phyloP scores from a whole-genome alignment of 2,797 vertebrate genomes.

The Xenopus petersii region DNA sequence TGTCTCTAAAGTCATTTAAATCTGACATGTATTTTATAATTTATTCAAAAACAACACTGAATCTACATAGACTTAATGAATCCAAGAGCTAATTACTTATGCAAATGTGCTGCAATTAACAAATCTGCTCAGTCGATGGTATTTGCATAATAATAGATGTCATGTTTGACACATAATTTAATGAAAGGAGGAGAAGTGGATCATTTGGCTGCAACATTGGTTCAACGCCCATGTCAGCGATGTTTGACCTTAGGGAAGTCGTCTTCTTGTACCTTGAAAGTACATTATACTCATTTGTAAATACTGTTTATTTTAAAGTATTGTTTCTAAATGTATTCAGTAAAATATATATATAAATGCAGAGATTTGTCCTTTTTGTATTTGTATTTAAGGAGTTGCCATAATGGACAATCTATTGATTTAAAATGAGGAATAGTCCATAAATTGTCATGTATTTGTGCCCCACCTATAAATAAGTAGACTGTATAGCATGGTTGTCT shows the following conservation, averaged over 20 bases:
- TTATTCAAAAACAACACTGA: conserved; percentile 84
- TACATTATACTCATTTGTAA: too few species aligned
- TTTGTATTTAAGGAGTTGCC: too few species aligned
- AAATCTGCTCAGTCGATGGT: conserved; percentile 82
- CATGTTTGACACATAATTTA: conserved; percentile 84
- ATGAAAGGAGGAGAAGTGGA: conserved; percentile 60
- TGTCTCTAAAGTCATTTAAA: conserved; percentile 70
- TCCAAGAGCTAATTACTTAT: conserved; percentile 94
- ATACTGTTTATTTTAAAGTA: too few species aligned
- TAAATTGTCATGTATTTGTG: too few species aligned
- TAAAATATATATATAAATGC: too few species aligned
- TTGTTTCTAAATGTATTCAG: too few species aligned
- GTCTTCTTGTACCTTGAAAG: too few species aligned
- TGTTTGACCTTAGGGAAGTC: not conserved
- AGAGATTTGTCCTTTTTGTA: too few species aligned
- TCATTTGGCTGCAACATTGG: not conserved
- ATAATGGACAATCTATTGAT: too few species aligned
- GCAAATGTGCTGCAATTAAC: conserved; percentile 91
- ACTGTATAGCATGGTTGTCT: too few species aligned
- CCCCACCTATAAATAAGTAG: too few species aligned
- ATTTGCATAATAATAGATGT: conserved; percentile 92
- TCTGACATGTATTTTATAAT: conserved; percentile 86
- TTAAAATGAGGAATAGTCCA: too few species aligned
- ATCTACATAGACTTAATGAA: conserved; percentile 88
- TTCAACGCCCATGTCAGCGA: not conserved